These are phyloP conservation scores for Chelonoidis abingdonii DNA, from an alignment of 2,113 vertebrate genomes.

Conservation along the genomic window DNA sequence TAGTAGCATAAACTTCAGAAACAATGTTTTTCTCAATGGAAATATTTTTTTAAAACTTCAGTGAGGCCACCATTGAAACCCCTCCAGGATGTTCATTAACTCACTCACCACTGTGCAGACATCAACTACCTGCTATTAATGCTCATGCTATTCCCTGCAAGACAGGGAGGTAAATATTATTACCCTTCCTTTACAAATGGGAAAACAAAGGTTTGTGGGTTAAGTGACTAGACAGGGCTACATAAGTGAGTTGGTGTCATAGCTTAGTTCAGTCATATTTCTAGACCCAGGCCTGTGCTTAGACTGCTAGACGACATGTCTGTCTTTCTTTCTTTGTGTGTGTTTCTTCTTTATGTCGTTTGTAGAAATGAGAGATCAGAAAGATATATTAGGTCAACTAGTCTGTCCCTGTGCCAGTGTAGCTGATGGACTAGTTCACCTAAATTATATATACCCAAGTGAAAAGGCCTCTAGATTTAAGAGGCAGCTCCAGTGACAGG, in stretches of 20 bases:
- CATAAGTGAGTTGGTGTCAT: not conserved
- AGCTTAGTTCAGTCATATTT: not conserved
- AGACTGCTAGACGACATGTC: not conserved
- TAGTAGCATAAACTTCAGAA: constrained; percentile 44
- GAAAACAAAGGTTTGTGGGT: not conserved
- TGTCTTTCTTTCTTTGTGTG: not conserved
- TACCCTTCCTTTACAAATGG: not conserved
- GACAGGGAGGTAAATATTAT: not conserved
- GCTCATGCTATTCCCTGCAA: not conserved
- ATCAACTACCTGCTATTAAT: constrained; percentile 22
- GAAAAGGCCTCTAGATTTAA: not conserved
- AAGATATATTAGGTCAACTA: not conserved
- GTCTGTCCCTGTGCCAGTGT: not conserved
- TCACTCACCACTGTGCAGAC: not conserved
- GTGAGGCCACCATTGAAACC: not conserved
- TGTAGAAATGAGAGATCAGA: not conserved
- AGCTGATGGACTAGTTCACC: not conserved
- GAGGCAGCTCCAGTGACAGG: not conserved
- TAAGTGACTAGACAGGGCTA: not conserved
- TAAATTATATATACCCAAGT: not conserved
- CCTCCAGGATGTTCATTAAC: not conserved
- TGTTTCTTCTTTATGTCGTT: not conserved
- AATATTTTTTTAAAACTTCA: constrained; percentile 22
- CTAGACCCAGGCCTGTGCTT: not conserved
- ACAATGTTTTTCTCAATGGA: not conserved